Conservation (phyloP, 1,140 invertebrate genomes). For the Riptortus pedestris region DNA sequence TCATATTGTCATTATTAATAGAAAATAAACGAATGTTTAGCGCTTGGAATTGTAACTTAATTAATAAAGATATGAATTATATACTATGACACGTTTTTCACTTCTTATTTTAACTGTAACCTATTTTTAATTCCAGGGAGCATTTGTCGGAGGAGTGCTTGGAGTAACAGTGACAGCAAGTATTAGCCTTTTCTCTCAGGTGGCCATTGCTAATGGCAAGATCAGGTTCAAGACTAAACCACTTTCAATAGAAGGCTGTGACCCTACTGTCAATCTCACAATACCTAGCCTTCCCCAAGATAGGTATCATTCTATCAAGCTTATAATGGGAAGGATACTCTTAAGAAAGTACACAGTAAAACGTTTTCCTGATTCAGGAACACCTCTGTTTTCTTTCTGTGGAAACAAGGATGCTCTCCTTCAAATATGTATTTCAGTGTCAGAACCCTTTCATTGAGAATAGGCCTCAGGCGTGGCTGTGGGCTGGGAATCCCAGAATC, state of each 20-base stretch:
- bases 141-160: slow-evolving; percentile 56
- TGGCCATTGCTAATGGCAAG: slow-evolving; percentile 52
- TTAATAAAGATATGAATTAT: background rate
- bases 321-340: too few species aligned
- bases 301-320: too few species aligned
- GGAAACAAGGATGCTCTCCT: too few species aligned
- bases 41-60: background rate
- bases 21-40: background rate
- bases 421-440: too few species aligned
- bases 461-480: too few species aligned
- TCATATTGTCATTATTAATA: background rate
- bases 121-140: slow-evolving; percentile 50
- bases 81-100: background rate
- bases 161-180: slow-evolving; percentile 63
- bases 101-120: background rate
- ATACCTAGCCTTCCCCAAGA: background rate
- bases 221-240: slow-evolving; percentile 40
- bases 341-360: too few species aligned
- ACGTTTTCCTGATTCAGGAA: slow-evolving; percentile 10
- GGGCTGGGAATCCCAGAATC: too few species aligned
- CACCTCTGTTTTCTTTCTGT: too few species aligned
- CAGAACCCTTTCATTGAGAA: too few species aligned
- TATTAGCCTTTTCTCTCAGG: slow-evolving; percentile 75
- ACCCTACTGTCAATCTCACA: background rate
- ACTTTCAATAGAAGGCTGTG: slow-evolving; percentile 29